phyloP scores from a whole-genome alignment of 2,113 vertebrate species.

The Cebus imitator region DNA sequence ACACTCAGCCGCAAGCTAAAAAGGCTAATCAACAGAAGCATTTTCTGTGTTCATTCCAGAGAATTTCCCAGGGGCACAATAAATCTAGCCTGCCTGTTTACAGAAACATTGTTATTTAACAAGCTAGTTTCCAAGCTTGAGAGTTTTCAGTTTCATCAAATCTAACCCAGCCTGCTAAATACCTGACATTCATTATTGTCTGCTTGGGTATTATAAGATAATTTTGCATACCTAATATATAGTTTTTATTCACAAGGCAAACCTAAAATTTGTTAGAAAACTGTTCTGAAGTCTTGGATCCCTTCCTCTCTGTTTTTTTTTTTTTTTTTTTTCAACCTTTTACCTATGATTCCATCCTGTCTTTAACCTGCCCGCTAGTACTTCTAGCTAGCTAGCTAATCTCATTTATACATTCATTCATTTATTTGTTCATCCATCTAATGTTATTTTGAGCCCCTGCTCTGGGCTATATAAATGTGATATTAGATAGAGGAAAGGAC shows the following conservation, averaged over 20 bases:
- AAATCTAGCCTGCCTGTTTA: conserved; percentile 59
- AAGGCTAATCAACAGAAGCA: conserved; percentile 59
- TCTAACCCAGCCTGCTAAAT: conserved; percentile 33
- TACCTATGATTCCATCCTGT: not conserved
- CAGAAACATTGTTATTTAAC: conserved; percentile 57
- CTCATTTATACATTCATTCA: not conserved
- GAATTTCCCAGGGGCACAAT: conserved; percentile 68
- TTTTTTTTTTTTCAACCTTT: not conserved
- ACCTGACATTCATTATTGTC: not conserved
- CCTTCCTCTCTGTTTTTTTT: not conserved
- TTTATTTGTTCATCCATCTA: not conserved
- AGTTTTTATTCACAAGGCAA: not conserved
- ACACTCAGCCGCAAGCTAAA: conserved; percentile 39
- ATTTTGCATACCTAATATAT: not conserved
- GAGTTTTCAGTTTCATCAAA: conserved; percentile 30
- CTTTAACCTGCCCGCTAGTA: not conserved
- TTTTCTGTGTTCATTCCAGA: conserved; percentile 58
- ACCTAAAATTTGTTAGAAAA: not conserved
- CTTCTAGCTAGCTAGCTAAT: not conserved
- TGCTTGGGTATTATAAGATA: not conserved
- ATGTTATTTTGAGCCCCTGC: not conserved
- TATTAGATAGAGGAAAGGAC: not conserved
- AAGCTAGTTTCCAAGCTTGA: not conserved
- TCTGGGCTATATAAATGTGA: not conserved
- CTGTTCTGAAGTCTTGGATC: not conserved